Conservation (phyloP, 2,888 invertebrate genomes). For the Cephus pygmeus region DNA sequence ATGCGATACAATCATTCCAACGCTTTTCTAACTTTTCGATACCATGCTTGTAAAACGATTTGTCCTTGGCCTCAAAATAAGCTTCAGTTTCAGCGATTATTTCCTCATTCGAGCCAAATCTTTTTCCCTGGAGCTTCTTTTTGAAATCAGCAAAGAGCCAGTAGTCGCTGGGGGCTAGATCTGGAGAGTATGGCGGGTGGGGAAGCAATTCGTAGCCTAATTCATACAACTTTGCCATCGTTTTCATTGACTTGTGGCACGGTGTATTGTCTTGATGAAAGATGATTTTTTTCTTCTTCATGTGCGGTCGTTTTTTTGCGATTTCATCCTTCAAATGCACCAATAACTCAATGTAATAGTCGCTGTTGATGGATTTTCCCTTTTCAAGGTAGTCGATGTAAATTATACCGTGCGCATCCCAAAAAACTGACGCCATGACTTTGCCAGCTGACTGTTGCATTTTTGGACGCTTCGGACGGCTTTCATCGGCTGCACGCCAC, state of each 20-base stretch:
- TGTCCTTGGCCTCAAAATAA: slow-evolving; percentile 4
- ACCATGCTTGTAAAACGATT: too few species aligned
- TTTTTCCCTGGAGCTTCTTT: slow-evolving; percentile 9
- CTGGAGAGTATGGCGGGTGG: too few species aligned
- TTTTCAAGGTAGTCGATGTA: slow-evolving; percentile 48
- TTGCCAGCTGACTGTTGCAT: slow-evolving; percentile 15
- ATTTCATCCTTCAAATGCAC: slow-evolving; percentile 36
- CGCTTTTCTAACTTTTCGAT: too few species aligned
- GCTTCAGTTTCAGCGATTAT: slow-evolving; percentile 12
- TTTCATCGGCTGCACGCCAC: slow-evolving; percentile 10
- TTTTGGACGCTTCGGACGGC: too few species aligned
- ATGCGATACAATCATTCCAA: too few species aligned
- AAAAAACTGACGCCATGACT: slow-evolving; percentile 46
- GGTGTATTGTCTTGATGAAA: slow-evolving; percentile 10
- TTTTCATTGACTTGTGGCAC: too few species aligned
- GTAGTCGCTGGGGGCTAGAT: slow-evolving; percentile 17
- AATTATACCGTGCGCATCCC: slow-evolving; percentile 47
- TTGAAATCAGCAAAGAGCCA: slow-evolving; percentile 19
- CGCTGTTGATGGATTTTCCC: slow-evolving; percentile 41
- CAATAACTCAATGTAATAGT: slow-evolving; percentile 36
- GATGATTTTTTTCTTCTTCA: not conserved
- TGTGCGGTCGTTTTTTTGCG: slow-evolving; percentile 32
- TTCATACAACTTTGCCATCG: too few species aligned
- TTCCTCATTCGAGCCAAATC: slow-evolving; percentile 16
- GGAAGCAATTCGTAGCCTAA: too few species aligned